Evolutionary conservation across 2,797 vertebrate genomes (phyloP).

Genomic region (Sebastes minor): DNA sequence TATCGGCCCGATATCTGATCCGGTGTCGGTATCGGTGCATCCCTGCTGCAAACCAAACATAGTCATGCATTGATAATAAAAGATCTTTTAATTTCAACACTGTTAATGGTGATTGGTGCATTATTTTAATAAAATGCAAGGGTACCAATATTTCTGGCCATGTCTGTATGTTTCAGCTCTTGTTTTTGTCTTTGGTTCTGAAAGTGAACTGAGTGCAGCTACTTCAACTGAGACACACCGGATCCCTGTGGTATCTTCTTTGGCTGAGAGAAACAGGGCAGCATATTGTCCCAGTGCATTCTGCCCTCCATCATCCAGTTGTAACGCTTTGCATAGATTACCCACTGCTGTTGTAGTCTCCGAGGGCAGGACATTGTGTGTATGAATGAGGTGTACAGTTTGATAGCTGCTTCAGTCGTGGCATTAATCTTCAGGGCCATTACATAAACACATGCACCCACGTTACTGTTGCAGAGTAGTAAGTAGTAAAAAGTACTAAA

Average conservation of each 20-base stretch:
- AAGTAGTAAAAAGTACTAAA: not conserved
- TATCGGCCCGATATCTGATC: too few relatives aligned
- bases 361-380: not conserved
- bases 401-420: not conserved
- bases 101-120: not conserved
- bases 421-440: not conserved
- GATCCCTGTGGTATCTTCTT: not conserved
- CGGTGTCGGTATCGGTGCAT: too few relatives aligned
- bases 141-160: not conserved
- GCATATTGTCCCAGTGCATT: not conserved
- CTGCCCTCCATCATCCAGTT: not conserved
- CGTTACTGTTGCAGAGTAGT: not conserved
- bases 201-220: not conserved
- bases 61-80: not conserved
- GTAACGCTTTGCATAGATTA: constrained; percentile 62
- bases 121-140: not conserved
- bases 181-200: not conserved
- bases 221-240: not conserved
- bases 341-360: not conserved
- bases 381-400: not conserved
- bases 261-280: not conserved
- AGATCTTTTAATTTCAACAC: not conserved
- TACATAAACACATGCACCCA: not conserved
- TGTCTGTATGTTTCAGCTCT: not conserved
- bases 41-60: too few relatives aligned